Evolutionary conservation across 2,113 vertebrate genomes (phyloP).

Genomic region (Glaucidium brasilianum): DNA sequence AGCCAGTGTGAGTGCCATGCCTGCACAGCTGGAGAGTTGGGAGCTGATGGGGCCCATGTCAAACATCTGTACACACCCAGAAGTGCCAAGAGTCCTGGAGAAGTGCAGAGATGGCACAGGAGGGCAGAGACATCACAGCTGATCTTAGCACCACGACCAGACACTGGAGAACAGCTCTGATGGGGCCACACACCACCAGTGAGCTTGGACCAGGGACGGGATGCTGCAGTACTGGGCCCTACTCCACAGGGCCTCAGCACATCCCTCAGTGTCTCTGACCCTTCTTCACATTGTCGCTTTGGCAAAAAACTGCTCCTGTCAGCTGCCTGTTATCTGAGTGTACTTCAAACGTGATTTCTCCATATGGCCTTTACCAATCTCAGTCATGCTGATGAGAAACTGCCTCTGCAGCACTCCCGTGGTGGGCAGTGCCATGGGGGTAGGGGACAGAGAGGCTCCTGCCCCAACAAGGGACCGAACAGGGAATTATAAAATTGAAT

Average conservation of each 20-base stretch:
- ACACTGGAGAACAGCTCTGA: background rate
- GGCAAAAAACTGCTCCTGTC: background rate
- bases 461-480: background rate
- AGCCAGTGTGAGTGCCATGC: background rate
- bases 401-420: background rate
- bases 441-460: background rate
- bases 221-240: background rate
- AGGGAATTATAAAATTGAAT: background rate
- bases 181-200: no score
- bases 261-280: accelerated
- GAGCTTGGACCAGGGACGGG: background rate
- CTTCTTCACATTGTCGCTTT: background rate
- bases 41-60: background rate
- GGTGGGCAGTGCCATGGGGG: background rate
- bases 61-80: background rate
- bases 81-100: background rate
- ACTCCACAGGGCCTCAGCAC: background rate
- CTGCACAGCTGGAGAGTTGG: background rate
- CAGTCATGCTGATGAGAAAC: background rate
- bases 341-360: background rate
- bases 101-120: accelerated
- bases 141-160: background rate
- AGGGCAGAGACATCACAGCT: background rate
- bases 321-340: background rate
- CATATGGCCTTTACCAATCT: background rate